Percentiles rank a stretch among this genome's conserved stretches.
These are phyloP conservation scores for Ichneumon xanthorius DNA, from an alignment of 2,888 invertebrate species.

Conservation along the genomic window DNA sequence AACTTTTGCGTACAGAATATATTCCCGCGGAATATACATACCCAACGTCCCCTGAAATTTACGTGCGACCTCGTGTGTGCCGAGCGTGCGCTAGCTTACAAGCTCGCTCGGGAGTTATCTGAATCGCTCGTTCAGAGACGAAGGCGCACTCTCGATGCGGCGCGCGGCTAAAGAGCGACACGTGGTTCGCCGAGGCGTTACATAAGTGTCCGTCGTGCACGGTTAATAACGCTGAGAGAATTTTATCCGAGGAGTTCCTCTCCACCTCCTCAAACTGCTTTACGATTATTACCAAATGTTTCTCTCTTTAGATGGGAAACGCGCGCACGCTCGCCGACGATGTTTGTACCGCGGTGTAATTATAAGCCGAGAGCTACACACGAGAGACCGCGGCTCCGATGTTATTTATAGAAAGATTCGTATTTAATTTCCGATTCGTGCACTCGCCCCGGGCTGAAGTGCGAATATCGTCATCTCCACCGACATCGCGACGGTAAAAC, in stretches of 20 bases:
- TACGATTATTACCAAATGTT: slow-evolving; percentile 69
- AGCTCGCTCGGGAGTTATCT: slow-evolving; percentile 42
- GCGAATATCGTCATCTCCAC: slow-evolving; percentile 27
- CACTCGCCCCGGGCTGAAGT: slow-evolving; percentile 10
- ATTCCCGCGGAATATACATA: slow-evolving; percentile 36
- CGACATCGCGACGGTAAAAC: slow-evolving; percentile 17
- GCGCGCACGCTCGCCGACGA: slow-evolving; percentile 33
- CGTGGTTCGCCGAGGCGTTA: slow-evolving; percentile 55
- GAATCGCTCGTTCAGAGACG: slow-evolving; percentile 49
- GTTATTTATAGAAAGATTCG: slow-evolving; percentile 56
- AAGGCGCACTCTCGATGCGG: slow-evolving; percentile 33
- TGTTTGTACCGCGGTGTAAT: slow-evolving; percentile 57
- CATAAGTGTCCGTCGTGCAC: slow-evolving; percentile 46
- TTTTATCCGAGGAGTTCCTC: slow-evolving; percentile 58
- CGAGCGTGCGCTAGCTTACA: slow-evolving; percentile 36
- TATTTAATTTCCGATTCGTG: slow-evolving; percentile 41
- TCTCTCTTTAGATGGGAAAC: slow-evolving; percentile 39
- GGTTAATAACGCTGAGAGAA: slow-evolving; percentile 60
- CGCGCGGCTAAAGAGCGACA: slow-evolving; percentile 42
- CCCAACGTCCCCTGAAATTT: slow-evolving; percentile 44
- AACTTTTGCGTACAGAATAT: slow-evolving; percentile 45
- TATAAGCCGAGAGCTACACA: slow-evolving; percentile 44
- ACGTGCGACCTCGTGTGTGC: slow-evolving; percentile 59
- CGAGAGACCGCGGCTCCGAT: neutral
- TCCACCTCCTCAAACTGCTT: slow-evolving; percentile 62